Conservation (phyloP, 2,113 vertebrate species). For the Ornithorhynchus anatinus region DNA sequence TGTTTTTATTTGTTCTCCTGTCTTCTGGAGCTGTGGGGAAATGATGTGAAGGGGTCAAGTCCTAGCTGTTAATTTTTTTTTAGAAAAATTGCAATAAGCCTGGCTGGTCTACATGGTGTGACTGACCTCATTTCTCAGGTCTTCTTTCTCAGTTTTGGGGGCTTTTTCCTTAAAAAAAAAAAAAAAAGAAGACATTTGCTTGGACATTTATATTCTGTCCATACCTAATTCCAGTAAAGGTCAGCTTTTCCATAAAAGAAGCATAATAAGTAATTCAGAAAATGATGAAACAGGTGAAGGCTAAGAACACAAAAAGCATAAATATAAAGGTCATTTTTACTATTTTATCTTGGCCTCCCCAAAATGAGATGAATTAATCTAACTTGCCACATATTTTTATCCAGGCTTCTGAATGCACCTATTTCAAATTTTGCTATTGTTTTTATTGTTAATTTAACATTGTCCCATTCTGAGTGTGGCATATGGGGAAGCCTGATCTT, state of each 20-base stretch:
- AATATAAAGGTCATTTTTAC: conserved; percentile 60
- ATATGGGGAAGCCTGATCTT: not conserved
- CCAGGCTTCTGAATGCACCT: not conserved
- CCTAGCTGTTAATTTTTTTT: not conserved
- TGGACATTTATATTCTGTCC: conserved; percentile 55
- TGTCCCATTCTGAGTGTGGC: not conserved
- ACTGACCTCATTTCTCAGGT: conserved; percentile 4
- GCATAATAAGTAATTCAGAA: conserved; percentile 55
- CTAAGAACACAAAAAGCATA: conserved; percentile 52
- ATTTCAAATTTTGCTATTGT: not conserved
- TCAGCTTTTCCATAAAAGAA: conserved; percentile 57
- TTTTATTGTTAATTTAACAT: not conserved
- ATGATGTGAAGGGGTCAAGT: rapidly evolving
- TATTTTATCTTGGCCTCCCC: conserved; percentile 33
- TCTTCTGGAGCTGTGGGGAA: conserved; percentile 3
- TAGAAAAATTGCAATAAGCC: not conserved
- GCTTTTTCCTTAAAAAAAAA: too few species aligned
- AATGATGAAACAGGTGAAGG: conserved; percentile 54
- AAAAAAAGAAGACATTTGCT: not conserved
- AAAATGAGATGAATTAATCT: conserved; percentile 27
- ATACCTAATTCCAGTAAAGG: conserved; percentile 54
- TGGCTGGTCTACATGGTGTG: not conserved
- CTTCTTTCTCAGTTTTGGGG: too few species aligned
- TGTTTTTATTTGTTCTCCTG: not conserved
- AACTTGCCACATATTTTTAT: conserved; percentile 22